Evolutionary conservation across 2,888 invertebrate species (phyloP), one percentile per base, ranked within the genome.

Genomic region (Conchocele bisecta): DNA sequence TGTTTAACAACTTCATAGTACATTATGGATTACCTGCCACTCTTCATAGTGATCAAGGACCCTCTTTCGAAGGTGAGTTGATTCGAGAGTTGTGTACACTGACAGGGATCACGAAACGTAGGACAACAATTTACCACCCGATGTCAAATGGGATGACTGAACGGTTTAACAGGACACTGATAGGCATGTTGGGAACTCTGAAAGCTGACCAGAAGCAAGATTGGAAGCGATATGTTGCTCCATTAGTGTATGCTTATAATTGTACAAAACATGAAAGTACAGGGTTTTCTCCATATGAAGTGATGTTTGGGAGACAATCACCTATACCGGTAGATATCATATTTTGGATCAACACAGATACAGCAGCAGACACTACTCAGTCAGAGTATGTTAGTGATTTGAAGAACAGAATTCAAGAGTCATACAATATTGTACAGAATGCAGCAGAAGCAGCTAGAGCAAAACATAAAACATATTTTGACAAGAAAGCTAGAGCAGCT

Each of bases 311-410:
- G n/a, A n/a, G n/a, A 29, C 26, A 26, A 24, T n/a, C 48, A 4
- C 26, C 9, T 6, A n/a, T 54, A 15, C 54, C 54, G 4, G n/a
- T 54, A 54, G 54, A 37, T 37, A 22, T 20, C 17, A 22, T 33
- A 17, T 54, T 54, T 37, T 22, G 15, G 3, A 24, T 35, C 13
- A 39, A 46, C 24, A 42, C 29, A 17, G 44, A 46, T 20, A 29
- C 20, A 20, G 17, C 15, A 31, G 13, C 26, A 11, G 50, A 26
- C 15, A 31, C 22, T 33, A 41, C 41, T 4, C 50, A 56, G 44
- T 50, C 39, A 48, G 35, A 44, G 13, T 64, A 64, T 24, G 46
- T 64, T 29, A 37, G 35, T 17, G 56, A 44, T n/a, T 22, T 64
- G 6, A 56, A 37, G 29, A 17, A 56, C 6, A 54, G 35, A 17